Evolutionary conservation across 2,797 vertebrate genomes (phyloP).

Genomic region (Oophaga sylvatica): DNA sequence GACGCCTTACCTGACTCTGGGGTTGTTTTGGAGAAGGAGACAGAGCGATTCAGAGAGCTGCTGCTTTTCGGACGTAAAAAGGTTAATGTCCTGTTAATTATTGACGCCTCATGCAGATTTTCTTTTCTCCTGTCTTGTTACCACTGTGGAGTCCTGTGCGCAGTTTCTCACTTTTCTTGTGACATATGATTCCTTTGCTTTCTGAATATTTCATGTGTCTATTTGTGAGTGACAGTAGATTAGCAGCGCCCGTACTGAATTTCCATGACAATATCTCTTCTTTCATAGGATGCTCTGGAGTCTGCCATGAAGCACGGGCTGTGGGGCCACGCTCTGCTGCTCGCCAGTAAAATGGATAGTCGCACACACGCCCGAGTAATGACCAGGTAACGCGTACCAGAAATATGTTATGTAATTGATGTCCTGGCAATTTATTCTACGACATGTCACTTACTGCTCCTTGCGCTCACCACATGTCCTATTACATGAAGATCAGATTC

Average conservation of each 20-base stretch:
- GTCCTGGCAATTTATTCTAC: too few relatives aligned
- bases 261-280: background rate
- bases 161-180: background rate
- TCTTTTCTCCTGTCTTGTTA: background rate
- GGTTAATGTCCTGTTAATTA: conserved; percentile 66
- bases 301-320: conserved; percentile 96
- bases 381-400: conserved; percentile 83
- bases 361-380: conserved; percentile 95
- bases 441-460: too few relatives aligned
- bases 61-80: conserved; percentile 96
- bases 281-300: conserved; percentile 89
- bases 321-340: conserved; percentile 94
- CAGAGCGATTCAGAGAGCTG: conserved; percentile 91
- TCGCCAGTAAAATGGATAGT: conserved; percentile 98
- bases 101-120: too few relatives aligned
- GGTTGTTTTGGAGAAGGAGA: conserved; percentile 85
- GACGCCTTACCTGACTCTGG: conserved; percentile 81
- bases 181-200: background rate
- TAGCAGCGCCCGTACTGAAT: background rate
- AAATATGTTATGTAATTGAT: too few relatives aligned
- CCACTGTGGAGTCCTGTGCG: background rate
- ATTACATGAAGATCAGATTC: too few relatives aligned
- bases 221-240: background rate
- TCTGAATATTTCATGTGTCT: conserved; percentile 32
- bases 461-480: background rate